Percentiles rank a stretch among this genome's conserved stretches.
phyloP scores from a whole-genome alignment of 1,140 invertebrate species.

The Eriocheir sinensis region DNA sequence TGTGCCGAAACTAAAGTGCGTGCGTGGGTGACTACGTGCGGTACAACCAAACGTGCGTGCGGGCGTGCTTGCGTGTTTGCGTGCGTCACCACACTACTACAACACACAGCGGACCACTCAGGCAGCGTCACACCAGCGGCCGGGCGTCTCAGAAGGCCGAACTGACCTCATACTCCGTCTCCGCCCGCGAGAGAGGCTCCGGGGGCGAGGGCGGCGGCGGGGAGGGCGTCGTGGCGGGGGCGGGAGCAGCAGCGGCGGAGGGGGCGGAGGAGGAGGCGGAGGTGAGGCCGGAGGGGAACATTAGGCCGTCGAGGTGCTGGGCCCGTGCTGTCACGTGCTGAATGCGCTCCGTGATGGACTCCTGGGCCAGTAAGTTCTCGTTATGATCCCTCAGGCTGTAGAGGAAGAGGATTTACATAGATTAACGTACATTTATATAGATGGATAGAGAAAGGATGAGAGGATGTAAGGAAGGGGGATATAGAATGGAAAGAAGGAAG shows the following conservation, averaged over 20 bases:
- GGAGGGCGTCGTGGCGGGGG: background rate
- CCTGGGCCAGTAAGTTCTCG: constrained; percentile 77
- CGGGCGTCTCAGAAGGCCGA: constrained; percentile 70
- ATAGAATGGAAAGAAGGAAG: background rate
- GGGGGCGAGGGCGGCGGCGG: constrained; percentile 27
- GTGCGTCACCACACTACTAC: no score
- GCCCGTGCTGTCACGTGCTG: constrained; percentile 72
- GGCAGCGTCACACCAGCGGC: background rate
- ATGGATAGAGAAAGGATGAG: background rate
- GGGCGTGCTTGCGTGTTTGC: background rate
- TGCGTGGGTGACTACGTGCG: no score
- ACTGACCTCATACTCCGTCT: constrained; percentile 78
- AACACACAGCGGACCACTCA: background rate
- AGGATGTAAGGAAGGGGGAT: background rate
- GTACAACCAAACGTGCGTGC: no score
- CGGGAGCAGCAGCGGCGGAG: constrained; percentile 26
- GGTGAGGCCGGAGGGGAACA: constrained; percentile 67
- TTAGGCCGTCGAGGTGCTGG: constrained; percentile 77
- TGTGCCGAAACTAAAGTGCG: background rate
- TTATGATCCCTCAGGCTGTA: constrained; percentile 72
- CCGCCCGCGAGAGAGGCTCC: constrained; percentile 40
- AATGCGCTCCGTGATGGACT: constrained; percentile 77
- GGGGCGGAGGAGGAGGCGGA: background rate
- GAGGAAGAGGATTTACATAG: no score
- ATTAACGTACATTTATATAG: no score